Base-by-base conservation (phyloP, 2,888 invertebrate species). In the Ectemnius cavifrons region DNA sequence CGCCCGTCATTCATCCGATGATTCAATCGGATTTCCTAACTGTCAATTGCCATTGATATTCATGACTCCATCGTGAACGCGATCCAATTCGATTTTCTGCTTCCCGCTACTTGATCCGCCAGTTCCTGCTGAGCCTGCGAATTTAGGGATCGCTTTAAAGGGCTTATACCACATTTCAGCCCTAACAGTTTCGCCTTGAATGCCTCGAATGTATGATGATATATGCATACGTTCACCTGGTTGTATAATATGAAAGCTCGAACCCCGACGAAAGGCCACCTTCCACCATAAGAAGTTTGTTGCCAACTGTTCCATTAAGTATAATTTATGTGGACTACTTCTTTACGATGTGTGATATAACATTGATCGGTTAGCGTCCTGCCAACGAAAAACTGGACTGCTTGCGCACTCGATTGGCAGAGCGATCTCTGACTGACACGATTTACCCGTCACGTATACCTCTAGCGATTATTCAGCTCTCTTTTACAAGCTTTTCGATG, bases 1-100 rank as follows among this genome's bases (percentile, higher is more conserved):
- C 83, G 83, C 80, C 75, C 75, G 75, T 81, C 82, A 67, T 78
- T 73, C 81, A 71, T 79, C 18, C 79, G 71, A 83, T 78, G 83
- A 83, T 82, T 82, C 83, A 82, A 82, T 82, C 79, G 67, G 60
- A 63, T 74, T 71, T 77, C 77, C 67, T 62, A 77, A 73, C 73
- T 68, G 75, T 76, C 73, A 75, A 82, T 79, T 57, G 68, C 56
- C 65, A 52, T 77, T 68, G 63, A 77, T 77, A 77, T 76, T 70
- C 73, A 66, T 67, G 61, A 67, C 45, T 65, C 61, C 16, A 68
- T 68, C 45, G 66, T 56, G 49, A 78, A 80, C 66, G 65, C 71
- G 67, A 73, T 73, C 63, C 63, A 77, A 75, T 73, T 68, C 63
- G 71, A 71, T 63, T 11, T 37, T 37, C 37, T 37, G 8, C 37